Evolutionary conservation across 2,797 vertebrate genomes (phyloP), one percentile per base, ranked within the genome.

Genomic region (Crax fasciolata): DNA sequence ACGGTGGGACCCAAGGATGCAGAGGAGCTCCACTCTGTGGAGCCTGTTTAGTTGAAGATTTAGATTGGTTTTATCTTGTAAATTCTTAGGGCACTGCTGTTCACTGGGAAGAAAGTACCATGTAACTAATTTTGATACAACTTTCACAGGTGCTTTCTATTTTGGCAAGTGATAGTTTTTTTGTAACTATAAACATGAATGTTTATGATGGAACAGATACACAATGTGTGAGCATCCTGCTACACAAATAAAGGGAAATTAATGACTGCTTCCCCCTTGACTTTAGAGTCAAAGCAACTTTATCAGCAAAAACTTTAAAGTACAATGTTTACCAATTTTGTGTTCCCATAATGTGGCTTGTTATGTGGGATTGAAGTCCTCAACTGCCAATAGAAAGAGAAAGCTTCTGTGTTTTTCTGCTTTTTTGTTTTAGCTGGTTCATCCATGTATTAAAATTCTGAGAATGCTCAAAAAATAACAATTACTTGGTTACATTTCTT

Each of bases 401-500:
- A 63, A 15, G 57, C 38, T 71, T 30, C 39, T 52, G 66, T 79
- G 10, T 1, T 19, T 58, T 61, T 66, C 63, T 46, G 28, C 28
- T 11, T 41, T 25, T 28, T 62, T 16, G 11, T 57, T 57, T 13
- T 48, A 55, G 17, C 35, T 8, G 1, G 30, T 61, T 39, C n/a
- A 39, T 71, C 30, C 41, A 35, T 41, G 27, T 71, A 38, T 71
- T 51, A 68, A 46, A 87, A 83, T 91, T 92, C 72, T 77, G 75
- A 17, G 84, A 94, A 77, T 61, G 35, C 58, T 92, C 0, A 87
- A 77, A 87, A 79, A 73, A 57, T 41, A 84, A 30, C n/a, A 58
- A 38, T 77, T 80, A 57, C 68, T 83, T 93, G 55, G 43, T 77
- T 87, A 78, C 16, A 8, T 43, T 85, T 91, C 58, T 90, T 3